Evolutionary conservation across 2,888 invertebrate genomes (phyloP).

Genomic region (Limnephilus marmoratus): DNA sequence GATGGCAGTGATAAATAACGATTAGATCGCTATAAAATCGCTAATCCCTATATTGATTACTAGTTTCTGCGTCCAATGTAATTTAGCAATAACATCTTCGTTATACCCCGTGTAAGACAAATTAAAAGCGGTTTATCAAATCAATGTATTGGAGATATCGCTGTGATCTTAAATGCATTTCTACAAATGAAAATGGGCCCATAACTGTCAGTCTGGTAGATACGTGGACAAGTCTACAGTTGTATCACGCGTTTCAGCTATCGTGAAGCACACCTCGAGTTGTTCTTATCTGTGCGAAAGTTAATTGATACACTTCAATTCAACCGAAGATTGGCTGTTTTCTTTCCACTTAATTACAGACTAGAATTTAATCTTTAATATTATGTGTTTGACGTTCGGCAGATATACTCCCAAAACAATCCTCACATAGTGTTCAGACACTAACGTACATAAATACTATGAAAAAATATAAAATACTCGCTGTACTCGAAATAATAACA

Average conservation of each 20-base stretch:
- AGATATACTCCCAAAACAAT: too few species aligned
- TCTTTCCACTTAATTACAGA: too few species aligned
- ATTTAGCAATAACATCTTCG: not conserved
- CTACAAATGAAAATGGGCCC: not conserved
- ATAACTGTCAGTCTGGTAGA: not conserved
- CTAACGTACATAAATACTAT: too few species aligned
- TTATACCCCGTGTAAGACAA: not conserved
- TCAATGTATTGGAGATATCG: not conserved
- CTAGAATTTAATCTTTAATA: too few species aligned
- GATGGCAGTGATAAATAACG: not conserved
- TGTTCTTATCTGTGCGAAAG: not conserved
- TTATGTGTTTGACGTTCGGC: too few species aligned
- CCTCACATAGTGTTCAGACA: too few species aligned
- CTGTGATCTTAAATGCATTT: not conserved
- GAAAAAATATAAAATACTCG: too few species aligned
- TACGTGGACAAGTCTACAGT: not conserved
- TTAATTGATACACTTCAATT: not conserved
- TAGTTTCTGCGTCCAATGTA: not conserved
- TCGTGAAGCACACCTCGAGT: not conserved
- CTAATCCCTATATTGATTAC: not conserved
- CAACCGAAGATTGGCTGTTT: too few species aligned
- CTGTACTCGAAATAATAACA: too few species aligned
- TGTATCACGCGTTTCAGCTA: not conserved
- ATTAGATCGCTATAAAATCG: not conserved
- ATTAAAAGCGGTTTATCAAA: constrained; percentile 2